Conservation (phyloP, 2,113 vertebrate species). For the Anarhynchus alexandrinus region DNA sequence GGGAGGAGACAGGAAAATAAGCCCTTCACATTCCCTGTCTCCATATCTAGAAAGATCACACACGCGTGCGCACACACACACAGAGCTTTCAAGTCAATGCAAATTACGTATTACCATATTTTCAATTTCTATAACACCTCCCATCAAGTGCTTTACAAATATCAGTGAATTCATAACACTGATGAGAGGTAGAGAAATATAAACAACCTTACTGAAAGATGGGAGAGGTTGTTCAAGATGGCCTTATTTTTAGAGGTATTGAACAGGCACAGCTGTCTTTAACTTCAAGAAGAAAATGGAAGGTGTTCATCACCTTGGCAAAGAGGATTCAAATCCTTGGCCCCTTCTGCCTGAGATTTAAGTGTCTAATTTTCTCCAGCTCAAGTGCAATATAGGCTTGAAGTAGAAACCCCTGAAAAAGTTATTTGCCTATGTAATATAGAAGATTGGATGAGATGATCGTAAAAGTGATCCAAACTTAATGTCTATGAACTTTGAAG, state of each 20-base stretch:
- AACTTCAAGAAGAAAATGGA: constrained; percentile 18
- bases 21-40: background rate
- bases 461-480: constrained; percentile 42
- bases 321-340: constrained; percentile 32
- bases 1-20: background rate
- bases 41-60: background rate
- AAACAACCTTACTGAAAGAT: background rate
- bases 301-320: constrained; percentile 17
- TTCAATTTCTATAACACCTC: background rate
- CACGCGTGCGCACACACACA: background rate
- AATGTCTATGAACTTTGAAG: constrained; percentile 52
- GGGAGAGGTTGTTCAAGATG: background rate
- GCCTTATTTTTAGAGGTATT: background rate
- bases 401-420: constrained; percentile 13
- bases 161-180: constrained; percentile 20
- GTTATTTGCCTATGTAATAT: constrained; percentile 19
- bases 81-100: background rate
- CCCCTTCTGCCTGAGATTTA: constrained; percentile 30
- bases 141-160: constrained; percentile 23
- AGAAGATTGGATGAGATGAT: constrained; percentile 22
- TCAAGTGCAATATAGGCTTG: background rate
- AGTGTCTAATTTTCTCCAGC: constrained; percentile 34
- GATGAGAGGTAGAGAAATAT: background rate
- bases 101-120: background rate
- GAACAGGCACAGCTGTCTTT: background rate